A percentile compares a stretch with the other conserved stretches of the same genome.
Conservation (phyloP, 2,797 vertebrate genomes). For the Chiloscyllium punctatum region DNA sequence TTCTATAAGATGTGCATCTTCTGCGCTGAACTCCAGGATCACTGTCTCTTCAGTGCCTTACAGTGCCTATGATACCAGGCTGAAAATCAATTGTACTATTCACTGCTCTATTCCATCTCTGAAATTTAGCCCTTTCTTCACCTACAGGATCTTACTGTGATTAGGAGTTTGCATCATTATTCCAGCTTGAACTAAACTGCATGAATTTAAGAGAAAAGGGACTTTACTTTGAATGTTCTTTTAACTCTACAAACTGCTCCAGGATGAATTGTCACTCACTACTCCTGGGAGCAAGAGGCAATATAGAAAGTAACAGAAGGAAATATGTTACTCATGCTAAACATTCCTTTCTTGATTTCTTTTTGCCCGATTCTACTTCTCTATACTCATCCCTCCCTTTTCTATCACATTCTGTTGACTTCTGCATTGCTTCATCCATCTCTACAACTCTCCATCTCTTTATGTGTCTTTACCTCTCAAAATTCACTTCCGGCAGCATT, state of each 20-base stretch:
- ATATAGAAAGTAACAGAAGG: background rate
- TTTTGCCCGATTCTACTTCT: background rate
- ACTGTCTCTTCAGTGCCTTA: background rate
- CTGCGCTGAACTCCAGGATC: background rate
- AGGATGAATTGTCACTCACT: background rate
- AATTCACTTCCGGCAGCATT: background rate
- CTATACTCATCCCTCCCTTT: too few relatives aligned
- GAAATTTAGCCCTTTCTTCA: background rate
- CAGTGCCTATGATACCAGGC: background rate
- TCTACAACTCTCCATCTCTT: background rate
- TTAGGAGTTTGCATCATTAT: background rate
- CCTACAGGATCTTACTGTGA: background rate
- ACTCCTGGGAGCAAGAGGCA: background rate
- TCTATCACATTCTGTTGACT: background rate
- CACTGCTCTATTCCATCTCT: background rate
- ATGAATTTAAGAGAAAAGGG: background rate
- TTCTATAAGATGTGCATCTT: background rate
- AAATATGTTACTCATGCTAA: background rate
- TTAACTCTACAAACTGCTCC: background rate
- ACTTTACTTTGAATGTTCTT: background rate
- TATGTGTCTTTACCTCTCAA: background rate
- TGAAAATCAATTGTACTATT: background rate
- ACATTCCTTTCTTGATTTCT: background rate
- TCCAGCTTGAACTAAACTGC: background rate
- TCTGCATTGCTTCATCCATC: background rate